A percentile compares a stretch with the other conserved stretches of the same genome.
phyloP scores from a whole-genome alignment of 2,113 vertebrate genomes.

The Synchiropus splendidus region DNA sequence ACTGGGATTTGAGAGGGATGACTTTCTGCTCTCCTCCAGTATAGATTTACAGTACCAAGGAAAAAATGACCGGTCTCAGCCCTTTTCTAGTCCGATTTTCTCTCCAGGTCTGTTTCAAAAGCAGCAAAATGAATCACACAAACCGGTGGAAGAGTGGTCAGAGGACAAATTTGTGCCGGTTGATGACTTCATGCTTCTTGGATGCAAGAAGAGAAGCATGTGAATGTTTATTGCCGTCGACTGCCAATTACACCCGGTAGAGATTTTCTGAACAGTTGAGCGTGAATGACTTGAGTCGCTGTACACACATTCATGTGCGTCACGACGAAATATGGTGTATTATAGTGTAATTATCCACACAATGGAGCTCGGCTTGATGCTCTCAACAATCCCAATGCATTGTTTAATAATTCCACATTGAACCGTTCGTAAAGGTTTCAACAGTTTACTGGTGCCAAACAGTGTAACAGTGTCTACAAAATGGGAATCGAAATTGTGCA shows the following conservation, averaged over 20 bases:
- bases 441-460: too few species aligned
- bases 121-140: slow-evolving; percentile 5
- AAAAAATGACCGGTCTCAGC: slow-evolving; percentile 13
- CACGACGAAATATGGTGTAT: too few species aligned
- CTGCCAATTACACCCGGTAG: slow-evolving; percentile 7
- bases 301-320: slow-evolving; percentile 9
- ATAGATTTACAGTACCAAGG: slow-evolving; percentile 11
- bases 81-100: slow-evolving; percentile 1
- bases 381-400: too few species aligned
- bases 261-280: not conserved
- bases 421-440: too few species aligned
- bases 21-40: slow-evolving; percentile 25
- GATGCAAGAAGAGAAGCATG: slow-evolving; percentile 6
- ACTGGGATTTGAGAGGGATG: slow-evolving; percentile 24
- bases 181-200: slow-evolving; percentile 11
- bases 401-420: too few species aligned
- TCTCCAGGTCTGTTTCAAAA: slow-evolving; percentile 2
- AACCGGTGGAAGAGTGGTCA: not conserved
- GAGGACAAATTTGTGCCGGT: slow-evolving; percentile 7
- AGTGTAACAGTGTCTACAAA: too few species aligned
- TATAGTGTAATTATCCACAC: too few species aligned
- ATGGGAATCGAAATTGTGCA: too few species aligned
- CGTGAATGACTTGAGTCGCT: slow-evolving; percentile 7
- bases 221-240: slow-evolving; percentile 12
- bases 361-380: too few species aligned